phyloP scores from a whole-genome alignment of 2,113 vertebrate genomes.

The Leptodactylus fuscus region DNA sequence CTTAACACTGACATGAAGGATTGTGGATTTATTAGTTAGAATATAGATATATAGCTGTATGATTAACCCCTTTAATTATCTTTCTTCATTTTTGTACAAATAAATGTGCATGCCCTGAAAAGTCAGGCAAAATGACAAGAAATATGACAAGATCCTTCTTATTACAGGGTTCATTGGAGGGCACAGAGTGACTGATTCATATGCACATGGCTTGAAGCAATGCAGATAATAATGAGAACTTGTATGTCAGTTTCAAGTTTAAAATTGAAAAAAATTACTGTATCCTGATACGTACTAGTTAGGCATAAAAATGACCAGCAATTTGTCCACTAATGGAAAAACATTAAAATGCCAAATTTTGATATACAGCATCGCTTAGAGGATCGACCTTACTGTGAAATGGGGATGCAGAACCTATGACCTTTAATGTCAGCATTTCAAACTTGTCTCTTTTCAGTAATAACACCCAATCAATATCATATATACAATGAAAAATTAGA shows the following conservation, averaged over 20 bases:
- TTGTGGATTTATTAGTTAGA: neutral
- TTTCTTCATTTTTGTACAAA: neutral
- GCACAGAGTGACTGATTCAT: conserved; percentile 44
- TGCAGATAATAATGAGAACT: conserved; percentile 52
- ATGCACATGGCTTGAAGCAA: conserved; percentile 51
- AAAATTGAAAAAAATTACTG: conserved; percentile 43
- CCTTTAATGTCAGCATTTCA: conserved; percentile 60
- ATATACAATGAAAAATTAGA: conserved; percentile 54
- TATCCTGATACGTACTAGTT: conserved; percentile 47
- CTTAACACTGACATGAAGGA: neutral
- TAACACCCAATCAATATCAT: conserved; percentile 56
- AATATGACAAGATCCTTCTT: conserved; percentile 42
- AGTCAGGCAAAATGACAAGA: conserved; percentile 28
- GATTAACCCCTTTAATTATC: conserved; percentile 38
- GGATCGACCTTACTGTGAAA: conserved; percentile 56
- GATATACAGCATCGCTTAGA: conserved; percentile 56
- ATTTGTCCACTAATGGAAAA: conserved; percentile 59
- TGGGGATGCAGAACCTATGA: conserved; percentile 56
- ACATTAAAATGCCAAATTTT: conserved; percentile 60
- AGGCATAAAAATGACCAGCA: conserved; percentile 55
- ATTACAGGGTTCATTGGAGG: conserved; percentile 37
- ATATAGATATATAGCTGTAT: neutral
- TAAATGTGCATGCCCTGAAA: conserved; percentile 10
- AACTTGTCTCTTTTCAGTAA: conserved; percentile 57
- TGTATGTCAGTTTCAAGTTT: conserved; percentile 37